Conservation (phyloP, 2,113 vertebrate genomes). For the Butastur rufipennis region DNA sequence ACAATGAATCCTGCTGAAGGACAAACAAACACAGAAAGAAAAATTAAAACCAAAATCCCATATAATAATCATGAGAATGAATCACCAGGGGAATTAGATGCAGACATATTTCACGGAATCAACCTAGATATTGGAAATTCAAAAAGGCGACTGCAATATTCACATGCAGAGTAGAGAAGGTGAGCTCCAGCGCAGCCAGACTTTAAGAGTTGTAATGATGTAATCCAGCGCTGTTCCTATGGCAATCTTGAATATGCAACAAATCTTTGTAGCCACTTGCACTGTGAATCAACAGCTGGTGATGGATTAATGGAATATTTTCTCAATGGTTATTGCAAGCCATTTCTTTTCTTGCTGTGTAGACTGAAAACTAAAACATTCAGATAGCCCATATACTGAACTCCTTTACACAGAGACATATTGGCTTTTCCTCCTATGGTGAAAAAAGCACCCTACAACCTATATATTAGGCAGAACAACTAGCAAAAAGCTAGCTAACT, state of each 20-base stretch:
- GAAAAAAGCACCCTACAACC: not conserved
- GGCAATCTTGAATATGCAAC: not conserved
- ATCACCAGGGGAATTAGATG: not conserved
- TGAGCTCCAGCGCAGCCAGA: not conserved
- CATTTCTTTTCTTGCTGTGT: not conserved
- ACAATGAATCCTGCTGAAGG: not conserved
- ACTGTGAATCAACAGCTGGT: slow-evolving; percentile 1
- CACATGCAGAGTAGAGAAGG: not conserved
- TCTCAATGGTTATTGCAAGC: not conserved
- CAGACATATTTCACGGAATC: not conserved
- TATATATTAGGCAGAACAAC: not conserved
- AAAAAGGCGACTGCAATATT: not conserved
- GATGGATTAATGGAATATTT: slow-evolving; percentile 42
- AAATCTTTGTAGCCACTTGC: not conserved
- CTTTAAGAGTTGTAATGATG: not conserved
- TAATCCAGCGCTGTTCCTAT: not conserved
- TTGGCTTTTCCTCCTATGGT: not conserved
- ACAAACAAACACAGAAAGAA: not conserved
- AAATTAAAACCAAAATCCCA: not conserved
- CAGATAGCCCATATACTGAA: not conserved
- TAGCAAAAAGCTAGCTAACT: not conserved
- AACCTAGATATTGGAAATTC: not conserved
- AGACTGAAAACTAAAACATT: not conserved
- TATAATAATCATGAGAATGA: not conserved
- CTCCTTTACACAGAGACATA: not conserved